Conservation (phyloP, 2,888 invertebrate genomes). For the Eupithecia vulgata region DNA sequence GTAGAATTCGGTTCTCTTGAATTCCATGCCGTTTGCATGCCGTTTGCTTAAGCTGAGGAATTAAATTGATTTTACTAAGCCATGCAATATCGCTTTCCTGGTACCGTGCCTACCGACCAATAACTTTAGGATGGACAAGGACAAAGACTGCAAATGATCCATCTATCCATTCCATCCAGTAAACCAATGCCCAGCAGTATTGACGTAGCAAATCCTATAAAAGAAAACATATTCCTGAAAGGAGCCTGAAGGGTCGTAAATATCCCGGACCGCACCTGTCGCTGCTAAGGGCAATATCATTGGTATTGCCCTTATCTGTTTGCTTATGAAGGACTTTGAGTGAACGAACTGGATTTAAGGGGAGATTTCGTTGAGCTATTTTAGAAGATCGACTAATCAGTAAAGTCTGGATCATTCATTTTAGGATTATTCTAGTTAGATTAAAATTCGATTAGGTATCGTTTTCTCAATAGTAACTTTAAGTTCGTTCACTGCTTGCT, state of each 20-base stretch:
- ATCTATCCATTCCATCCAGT: background rate
- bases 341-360: constrained; percentile 17
- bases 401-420: constrained; percentile 11
- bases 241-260: constrained; percentile 46
- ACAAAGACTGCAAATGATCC: constrained; percentile 5
- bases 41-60: too few species aligned
- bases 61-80: background rate
- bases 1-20: too few species aligned
- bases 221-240: constrained; percentile 44
- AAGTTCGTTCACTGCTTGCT: background rate
- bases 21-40: too few species aligned
- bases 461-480: background rate
- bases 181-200: constrained; percentile 35
- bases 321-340: constrained; percentile 46
- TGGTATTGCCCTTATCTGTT: constrained; percentile 48
- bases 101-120: background rate
- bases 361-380: background rate
- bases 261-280: constrained; percentile 50
- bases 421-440: constrained; percentile 19
- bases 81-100: background rate
- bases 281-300: constrained; percentile 36
- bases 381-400: background rate
- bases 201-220: constrained; percentile 45
- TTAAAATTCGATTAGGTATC: constrained; percentile 17
- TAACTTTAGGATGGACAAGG: background rate